Base-by-base conservation (phyloP, 2,797 vertebrate species). In the Arvicola amphibius region DNA sequence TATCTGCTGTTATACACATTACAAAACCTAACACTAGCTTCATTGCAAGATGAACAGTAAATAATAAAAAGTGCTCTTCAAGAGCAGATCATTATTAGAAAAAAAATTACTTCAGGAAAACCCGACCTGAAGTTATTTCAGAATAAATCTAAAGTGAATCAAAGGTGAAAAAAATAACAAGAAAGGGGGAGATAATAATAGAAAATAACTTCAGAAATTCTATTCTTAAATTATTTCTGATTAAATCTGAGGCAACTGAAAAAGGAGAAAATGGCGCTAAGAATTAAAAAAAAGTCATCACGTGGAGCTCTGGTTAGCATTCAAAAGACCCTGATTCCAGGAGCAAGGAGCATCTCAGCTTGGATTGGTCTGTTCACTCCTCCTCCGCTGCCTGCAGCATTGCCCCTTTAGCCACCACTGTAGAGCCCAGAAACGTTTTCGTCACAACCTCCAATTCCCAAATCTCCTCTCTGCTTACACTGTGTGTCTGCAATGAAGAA, bases 51-150 rank as follows among this genome's bases (percentile, higher is more conserved):
- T 86, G 9, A 79, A 12, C 13, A 92, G 40, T 90, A 96, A 91
- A 80, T 34, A 80, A 67, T 53, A 67, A 97, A 83, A 92, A 4
- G 19, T 93, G 61, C 21, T 78, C 5, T 93, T 96, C 29, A 56
- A 91, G 46, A 84, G 59, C 48, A 89, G n/a, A 9, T 88, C 48
- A 59, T 51, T 87, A 90, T 7, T 12, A 85, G 59, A 69, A 77
- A 94, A 96, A 96, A 88, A 69, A 8, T 40, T 87, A 89, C 71
- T 63, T 84, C 32, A 71, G 90, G 53, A 88, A 95, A 87, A 81
- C 25, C 2, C 4, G 5, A 67, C 90, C 19, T 40, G 56, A 73
- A 71, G n/a, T 84, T 65, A 77, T 84, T 96, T 96, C 81, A 88
- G 85, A 93, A 91, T 78, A 91, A 85, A 92, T 79, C 71, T 87